A percentile compares a stretch with the other conserved stretches of the same genome.
phyloP scores from a whole-genome alignment of 1,140 invertebrate species.

The Euura saliciscinereae region DNA sequence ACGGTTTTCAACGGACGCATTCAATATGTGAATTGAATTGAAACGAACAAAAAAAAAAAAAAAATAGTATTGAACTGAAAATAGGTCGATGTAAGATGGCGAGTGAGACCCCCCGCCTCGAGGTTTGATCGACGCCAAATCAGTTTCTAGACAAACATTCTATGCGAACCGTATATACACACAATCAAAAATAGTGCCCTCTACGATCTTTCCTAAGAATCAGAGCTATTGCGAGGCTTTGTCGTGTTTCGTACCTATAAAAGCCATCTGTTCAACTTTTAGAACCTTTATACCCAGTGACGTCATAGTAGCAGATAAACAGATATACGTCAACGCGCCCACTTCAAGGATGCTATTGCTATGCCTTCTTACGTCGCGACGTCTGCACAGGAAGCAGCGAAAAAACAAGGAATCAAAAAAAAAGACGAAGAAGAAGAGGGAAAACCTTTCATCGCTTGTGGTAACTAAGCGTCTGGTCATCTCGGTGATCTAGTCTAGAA shows the following conservation, averaged over 20 bases:
- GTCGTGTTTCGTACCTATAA: constrained; percentile 37
- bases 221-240: constrained; percentile 19
- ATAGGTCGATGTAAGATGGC: not conserved
- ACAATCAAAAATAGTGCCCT: constrained; percentile 9
- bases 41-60: no score
- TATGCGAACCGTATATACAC: constrained; percentile 12
- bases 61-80: not conserved
- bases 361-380: constrained; percentile 20
- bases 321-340: constrained; percentile 35
- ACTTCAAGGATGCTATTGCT: constrained; percentile 6
- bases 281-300: constrained; percentile 38
- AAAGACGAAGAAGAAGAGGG: not conserved
- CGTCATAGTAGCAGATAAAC: constrained; percentile 44
- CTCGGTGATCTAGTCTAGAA: no score
- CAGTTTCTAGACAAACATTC: constrained; percentile 25
- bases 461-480: no score
- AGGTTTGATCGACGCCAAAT: constrained; percentile 14
- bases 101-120: not conserved
- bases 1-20: no score
- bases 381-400: not conserved
- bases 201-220: constrained; percentile 29
- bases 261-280: constrained; percentile 50
- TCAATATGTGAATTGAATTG: no score
- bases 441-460: no score
- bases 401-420: no score